These are phyloP conservation scores for Oreonectes daqikongensis DNA, from an alignment of 2,797 vertebrate species.

Conservation along the genomic window DNA sequence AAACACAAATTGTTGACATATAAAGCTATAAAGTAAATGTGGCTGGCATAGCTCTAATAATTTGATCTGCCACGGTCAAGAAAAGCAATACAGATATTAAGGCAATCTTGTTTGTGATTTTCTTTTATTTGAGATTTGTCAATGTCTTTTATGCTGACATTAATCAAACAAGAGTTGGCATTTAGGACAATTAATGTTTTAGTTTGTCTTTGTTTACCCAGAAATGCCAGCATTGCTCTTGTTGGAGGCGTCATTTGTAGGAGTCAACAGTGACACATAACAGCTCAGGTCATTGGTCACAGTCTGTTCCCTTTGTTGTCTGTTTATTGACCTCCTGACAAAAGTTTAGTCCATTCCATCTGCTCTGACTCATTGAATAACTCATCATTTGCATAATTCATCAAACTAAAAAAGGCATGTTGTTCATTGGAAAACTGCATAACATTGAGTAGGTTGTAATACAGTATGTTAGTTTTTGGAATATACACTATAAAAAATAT, in stretches of 20 bases:
- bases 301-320: not conserved
- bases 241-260: slow-evolving; percentile 46
- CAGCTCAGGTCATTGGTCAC: not conserved
- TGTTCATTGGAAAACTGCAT: not conserved
- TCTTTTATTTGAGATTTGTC: not conserved
- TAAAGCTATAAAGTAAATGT: not conserved
- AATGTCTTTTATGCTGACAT: not conserved
- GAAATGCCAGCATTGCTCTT: slow-evolving; percentile 58
- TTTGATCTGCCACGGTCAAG: not conserved
- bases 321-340: slow-evolving; percentile 1
- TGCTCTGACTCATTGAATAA: not conserved
- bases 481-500: too few species aligned
- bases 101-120: not conserved
- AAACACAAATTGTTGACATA: not conserved
- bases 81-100: not conserved
- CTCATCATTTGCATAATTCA: not conserved
- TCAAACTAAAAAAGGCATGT: not conserved
- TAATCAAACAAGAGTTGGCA: not conserved
- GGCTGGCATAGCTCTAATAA: not conserved
- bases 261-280: slow-evolving; percentile 55
- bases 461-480: too few species aligned
- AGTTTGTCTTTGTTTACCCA: slow-evolving; percentile 42
- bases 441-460: not conserved
- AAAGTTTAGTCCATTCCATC: not conserved
- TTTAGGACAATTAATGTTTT: slow-evolving; percentile 7